Percentiles rank a stretch among this genome's conserved stretches.
Conservation (phyloP, 2,113 vertebrate genomes). For the Actenoides lindsayi region DNA sequence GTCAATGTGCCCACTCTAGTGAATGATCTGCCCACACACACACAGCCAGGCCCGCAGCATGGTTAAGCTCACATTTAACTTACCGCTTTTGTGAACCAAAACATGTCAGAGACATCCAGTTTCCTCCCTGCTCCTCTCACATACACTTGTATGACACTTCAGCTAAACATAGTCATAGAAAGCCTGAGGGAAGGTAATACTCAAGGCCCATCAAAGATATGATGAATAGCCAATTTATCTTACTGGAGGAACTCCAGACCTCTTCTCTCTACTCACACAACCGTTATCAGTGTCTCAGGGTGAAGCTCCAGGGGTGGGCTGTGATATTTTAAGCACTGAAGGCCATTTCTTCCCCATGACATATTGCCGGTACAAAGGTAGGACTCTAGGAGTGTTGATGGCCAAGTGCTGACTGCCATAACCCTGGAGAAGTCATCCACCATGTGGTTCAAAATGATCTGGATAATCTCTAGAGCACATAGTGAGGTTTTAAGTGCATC, state of each 20-base stretch:
- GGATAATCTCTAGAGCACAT: background rate
- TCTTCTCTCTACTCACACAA: background rate
- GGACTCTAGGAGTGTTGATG: rapidly evolving
- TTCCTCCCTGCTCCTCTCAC: background rate
- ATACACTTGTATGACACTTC: background rate
- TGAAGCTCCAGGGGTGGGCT: background rate
- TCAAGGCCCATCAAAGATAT: background rate
- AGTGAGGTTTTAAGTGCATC: background rate
- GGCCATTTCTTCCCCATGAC: background rate
- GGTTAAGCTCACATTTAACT: background rate
- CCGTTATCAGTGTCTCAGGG: background rate
- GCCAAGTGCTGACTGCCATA: background rate
- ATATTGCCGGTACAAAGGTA: background rate
- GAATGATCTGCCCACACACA: background rate
- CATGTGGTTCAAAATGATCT: background rate
- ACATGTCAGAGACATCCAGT: background rate
- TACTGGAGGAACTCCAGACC: background rate
- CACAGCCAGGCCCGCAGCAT: background rate
- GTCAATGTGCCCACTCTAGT: background rate
- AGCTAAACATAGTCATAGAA: background rate
- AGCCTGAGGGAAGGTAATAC: background rate
- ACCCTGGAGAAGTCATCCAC: background rate
- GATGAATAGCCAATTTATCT: background rate
- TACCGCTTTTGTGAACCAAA: background rate
- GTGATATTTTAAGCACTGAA: background rate